Percentiles rank a stretch among this genome's conserved stretches.
Conservation (phyloP, 2,888 invertebrate species). For the Colletes collaris region DNA sequence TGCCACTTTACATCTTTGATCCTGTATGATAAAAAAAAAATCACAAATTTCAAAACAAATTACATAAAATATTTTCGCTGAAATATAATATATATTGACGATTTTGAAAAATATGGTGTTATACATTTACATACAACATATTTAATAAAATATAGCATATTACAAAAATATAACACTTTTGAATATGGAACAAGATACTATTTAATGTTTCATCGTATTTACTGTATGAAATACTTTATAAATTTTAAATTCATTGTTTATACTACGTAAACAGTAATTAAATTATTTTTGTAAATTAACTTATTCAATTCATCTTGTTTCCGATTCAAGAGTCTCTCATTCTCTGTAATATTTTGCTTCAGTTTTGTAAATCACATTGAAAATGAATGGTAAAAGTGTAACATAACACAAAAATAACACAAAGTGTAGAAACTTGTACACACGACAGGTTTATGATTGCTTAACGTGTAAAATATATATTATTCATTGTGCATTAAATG, state of each 20-base stretch:
- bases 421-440: slow-evolving; percentile 21
- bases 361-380: slow-evolving; percentile 11
- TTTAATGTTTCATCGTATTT: neutral
- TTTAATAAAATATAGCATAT: slow-evolving; percentile 12
- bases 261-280: too few relatives aligned
- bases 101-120: neutral
- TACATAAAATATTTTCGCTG: neutral
- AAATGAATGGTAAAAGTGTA: slow-evolving; percentile 37
- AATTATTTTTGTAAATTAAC: neutral
- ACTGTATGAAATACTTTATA: neutral
- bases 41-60: neutral
- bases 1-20: slow-evolving; percentile 81
- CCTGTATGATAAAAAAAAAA: slow-evolving; percentile 59
- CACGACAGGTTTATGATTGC: slow-evolving; percentile 6
- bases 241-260: too few relatives aligned
- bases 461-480: slow-evolving; percentile 31
- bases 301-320: slow-evolving; percentile 8
- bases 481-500: slow-evolving; percentile 61
- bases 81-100: slow-evolving; percentile 1
- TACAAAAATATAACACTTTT: slow-evolving; percentile 13
- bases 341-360: neutral
- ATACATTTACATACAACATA: slow-evolving; percentile 17
- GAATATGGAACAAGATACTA: slow-evolving; percentile 5
- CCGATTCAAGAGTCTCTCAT: neutral
- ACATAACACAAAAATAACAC: slow-evolving; percentile 4